Percentiles rank a stretch among this genome's conserved stretches.
These are phyloP conservation scores for Poecilia wingei DNA, from an alignment of 2,797 vertebrate genomes.

Conservation along the genomic window DNA sequence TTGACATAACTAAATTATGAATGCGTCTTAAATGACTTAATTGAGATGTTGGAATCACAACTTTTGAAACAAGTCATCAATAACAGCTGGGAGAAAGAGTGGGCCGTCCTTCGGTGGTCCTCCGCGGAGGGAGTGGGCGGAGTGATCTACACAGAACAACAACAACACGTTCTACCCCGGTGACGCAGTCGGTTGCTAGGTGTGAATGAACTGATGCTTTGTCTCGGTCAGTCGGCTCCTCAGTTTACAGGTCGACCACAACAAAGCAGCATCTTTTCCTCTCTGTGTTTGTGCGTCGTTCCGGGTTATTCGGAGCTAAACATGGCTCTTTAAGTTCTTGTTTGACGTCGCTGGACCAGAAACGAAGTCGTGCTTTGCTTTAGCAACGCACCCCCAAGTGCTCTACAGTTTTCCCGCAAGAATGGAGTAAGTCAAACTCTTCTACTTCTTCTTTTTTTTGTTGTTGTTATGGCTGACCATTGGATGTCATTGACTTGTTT, in stretches of 20 bases:
- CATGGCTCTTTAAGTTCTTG: slow-evolving; percentile 80
- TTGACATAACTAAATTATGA: neutral
- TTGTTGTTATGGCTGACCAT: slow-evolving; percentile 18
- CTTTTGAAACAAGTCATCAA: slow-evolving; percentile 12
- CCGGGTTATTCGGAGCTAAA: slow-evolving; percentile 72
- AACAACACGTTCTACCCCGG: slow-evolving; percentile 41
- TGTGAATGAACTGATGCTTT: slow-evolving; percentile 83
- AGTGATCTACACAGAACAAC: slow-evolving; percentile 38
- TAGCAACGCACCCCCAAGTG: slow-evolving; percentile 83
- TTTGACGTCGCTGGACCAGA: slow-evolving; percentile 55
- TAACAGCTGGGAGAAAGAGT: slow-evolving; percentile 22
- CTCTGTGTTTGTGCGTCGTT: slow-evolving; percentile 33
- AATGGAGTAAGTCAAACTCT: slow-evolving; percentile 85
- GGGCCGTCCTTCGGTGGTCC: slow-evolving; percentile 47
- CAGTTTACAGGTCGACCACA: slow-evolving; percentile 83
- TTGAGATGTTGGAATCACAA: neutral
- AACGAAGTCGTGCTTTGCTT: slow-evolving; percentile 83
- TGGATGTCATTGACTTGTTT: neutral
- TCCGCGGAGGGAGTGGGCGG: slow-evolving; percentile 47
- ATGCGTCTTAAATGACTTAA: neutral
- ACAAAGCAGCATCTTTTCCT: slow-evolving; percentile 77
- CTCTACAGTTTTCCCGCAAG: slow-evolving; percentile 79
- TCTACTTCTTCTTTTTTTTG: slow-evolving; percentile 12
- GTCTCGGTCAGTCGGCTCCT: slow-evolving; percentile 75
- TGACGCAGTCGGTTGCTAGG: slow-evolving; percentile 87